phyloP scores from a whole-genome alignment of 2,888 invertebrate species.

The Ctena decussata region DNA sequence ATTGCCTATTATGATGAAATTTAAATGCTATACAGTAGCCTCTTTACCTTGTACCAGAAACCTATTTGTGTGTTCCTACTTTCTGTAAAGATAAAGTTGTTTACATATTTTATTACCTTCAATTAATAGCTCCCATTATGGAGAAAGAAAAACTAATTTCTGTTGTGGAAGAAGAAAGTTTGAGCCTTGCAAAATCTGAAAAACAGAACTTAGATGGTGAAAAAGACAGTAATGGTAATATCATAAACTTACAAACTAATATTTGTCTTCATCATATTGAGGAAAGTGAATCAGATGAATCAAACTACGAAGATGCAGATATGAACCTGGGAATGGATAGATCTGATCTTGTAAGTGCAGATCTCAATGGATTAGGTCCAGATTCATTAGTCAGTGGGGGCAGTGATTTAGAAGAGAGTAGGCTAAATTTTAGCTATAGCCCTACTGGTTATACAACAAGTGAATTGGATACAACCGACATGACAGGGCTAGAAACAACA shows the following conservation, averaged over 20 bases:
- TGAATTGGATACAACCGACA: slow-evolving; percentile 55
- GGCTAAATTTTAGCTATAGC: slow-evolving; percentile 32
- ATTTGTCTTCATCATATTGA: background rate
- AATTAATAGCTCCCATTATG: background rate
- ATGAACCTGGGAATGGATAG: background rate
- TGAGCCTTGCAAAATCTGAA: background rate
- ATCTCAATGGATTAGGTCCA: background rate
- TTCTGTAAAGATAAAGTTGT: too few species aligned
- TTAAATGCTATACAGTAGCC: too few species aligned
- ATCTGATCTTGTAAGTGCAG: background rate
- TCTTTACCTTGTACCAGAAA: too few species aligned
- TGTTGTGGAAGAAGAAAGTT: background rate
- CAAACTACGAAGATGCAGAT: background rate
- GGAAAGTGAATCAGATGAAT: background rate
- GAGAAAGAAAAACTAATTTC: background rate
- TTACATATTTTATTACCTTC: too few species aligned
- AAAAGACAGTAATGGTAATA: background rate
- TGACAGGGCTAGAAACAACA: slow-evolving; percentile 36
- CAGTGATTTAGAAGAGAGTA: slow-evolving; percentile 45
- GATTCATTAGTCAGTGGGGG: slow-evolving; percentile 16
- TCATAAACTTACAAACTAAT: background rate
- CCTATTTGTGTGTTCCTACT: too few species aligned
- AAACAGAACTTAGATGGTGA: too few species aligned
- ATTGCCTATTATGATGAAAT: too few species aligned
- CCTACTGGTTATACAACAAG: slow-evolving; percentile 61